Conservation (phyloP, 2,113 vertebrate species). For the Lagopus muta region DNA sequence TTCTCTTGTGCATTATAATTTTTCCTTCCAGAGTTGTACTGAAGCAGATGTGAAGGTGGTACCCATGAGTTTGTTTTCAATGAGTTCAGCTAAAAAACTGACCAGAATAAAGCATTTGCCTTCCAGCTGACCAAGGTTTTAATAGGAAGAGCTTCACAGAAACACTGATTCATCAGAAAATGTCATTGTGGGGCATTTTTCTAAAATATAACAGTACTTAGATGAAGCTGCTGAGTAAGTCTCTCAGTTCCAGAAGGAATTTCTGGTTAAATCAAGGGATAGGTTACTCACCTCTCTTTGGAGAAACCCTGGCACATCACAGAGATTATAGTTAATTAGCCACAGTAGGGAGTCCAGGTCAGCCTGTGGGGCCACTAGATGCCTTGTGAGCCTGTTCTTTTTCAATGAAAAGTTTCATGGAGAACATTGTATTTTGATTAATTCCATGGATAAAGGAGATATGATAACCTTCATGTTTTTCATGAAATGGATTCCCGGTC, state of each 20-base stretch:
- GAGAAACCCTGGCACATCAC: not conserved
- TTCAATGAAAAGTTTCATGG: not conserved
- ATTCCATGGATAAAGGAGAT: slow-evolving; percentile 23
- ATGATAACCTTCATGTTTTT: not conserved
- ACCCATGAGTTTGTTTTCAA: not conserved
- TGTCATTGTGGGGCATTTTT: not conserved
- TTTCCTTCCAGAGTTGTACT: not conserved
- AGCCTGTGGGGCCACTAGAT: not conserved
- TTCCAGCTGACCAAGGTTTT: slow-evolving; percentile 4
- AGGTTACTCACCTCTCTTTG: not conserved
- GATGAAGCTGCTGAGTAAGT: not conserved
- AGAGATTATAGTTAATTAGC: not conserved
- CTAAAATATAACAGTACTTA: not conserved
- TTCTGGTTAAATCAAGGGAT: not conserved
- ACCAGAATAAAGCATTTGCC: not conserved
- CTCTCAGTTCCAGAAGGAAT: slow-evolving; percentile 11
- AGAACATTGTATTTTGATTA: not conserved
- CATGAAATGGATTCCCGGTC: not conserved
- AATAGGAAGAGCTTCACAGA: not conserved
- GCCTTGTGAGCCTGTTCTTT: slow-evolving; percentile 2
- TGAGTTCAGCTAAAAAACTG: not conserved
- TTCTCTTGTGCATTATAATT: not conserved
- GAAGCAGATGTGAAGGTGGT: not conserved
- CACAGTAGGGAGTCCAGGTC: not conserved
- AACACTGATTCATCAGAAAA: not conserved